phyloP scores from a whole-genome alignment of 2,113 vertebrate species.

The Anseranas semipalmata region DNA sequence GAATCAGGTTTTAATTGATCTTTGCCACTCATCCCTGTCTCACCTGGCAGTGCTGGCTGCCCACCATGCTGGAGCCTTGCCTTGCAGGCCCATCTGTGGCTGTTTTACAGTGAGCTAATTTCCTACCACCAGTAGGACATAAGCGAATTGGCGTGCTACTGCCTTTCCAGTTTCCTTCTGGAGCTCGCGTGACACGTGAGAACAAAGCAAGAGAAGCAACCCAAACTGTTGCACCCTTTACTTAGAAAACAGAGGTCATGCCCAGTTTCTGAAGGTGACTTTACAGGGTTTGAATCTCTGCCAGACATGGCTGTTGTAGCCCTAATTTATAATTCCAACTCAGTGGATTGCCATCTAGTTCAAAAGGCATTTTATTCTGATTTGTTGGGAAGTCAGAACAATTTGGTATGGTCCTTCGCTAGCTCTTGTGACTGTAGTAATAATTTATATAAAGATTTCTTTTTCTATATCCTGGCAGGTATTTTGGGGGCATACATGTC shows the following conservation, averaged over 20 bases:
- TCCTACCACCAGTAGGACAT: background rate
- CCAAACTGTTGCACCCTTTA: background rate
- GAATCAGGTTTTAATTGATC: background rate
- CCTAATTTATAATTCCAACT: background rate
- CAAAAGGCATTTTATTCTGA: background rate
- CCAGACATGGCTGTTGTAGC: background rate
- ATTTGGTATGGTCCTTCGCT: background rate
- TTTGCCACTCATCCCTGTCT: background rate
- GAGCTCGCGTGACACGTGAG: background rate
- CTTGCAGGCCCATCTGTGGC: background rate
- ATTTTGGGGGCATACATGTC: background rate
- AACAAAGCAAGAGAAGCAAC: background rate
- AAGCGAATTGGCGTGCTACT: background rate
- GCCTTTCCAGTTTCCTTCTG: background rate
- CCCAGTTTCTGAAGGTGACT: background rate
- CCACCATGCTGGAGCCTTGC: rapidly evolving
- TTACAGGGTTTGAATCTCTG: background rate
- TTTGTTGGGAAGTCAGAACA: conserved; percentile 15
- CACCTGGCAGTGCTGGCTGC: background rate
- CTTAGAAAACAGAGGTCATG: background rate
- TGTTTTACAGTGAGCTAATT: background rate
- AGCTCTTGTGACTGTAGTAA: background rate
- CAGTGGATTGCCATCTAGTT: background rate
- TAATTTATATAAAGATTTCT: conserved; percentile 8
- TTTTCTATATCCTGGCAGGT: background rate